Evolutionary conservation across 2,888 invertebrate species (phyloP).

Genomic region (Drosophila tripunctata): DNA sequence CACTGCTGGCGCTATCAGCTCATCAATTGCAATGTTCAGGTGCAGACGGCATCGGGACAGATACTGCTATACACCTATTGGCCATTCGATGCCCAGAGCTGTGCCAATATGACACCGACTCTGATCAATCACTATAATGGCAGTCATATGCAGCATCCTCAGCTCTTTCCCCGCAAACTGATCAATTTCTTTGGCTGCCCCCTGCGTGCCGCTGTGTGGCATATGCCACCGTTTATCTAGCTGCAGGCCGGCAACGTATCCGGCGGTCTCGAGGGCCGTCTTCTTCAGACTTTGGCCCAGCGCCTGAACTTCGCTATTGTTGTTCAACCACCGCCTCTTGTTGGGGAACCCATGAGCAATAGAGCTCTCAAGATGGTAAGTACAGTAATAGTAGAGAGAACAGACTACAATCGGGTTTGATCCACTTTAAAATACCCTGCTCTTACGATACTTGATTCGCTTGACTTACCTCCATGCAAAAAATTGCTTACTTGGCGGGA

Average conservation of each 20-base stretch:
- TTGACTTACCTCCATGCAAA: too few relatives aligned
- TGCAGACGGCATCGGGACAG: constrained; percentile 68
- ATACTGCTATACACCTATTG: constrained; percentile 75
- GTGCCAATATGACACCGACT: constrained; percentile 48
- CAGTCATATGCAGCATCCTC: constrained; percentile 32
- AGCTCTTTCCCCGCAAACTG: constrained; percentile 68
- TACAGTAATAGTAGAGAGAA: not conserved
- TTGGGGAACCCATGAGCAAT: constrained; percentile 18
- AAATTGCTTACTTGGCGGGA: too few relatives aligned
- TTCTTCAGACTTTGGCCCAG: constrained; percentile 53
- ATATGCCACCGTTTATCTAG: constrained; percentile 57
- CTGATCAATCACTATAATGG: constrained; percentile 65
- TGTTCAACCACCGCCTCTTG: constrained; percentile 12
- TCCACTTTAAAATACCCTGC: too few relatives aligned
- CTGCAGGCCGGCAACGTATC: constrained; percentile 18
- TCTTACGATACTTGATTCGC: too few relatives aligned
- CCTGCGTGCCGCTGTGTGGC: constrained; percentile 47
- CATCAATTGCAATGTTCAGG: constrained; percentile 76
- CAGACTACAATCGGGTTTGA: too few relatives aligned
- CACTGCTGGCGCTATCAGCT: constrained; percentile 77
- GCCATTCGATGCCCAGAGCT: constrained; percentile 59
- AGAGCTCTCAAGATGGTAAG: constrained; percentile 63
- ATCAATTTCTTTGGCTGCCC: constrained; percentile 68
- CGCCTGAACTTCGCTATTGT: constrained; percentile 61
- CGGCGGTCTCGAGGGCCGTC: constrained; percentile 65